Base-by-base conservation (phyloP, 1,140 invertebrate genomes). In the Drosophila paulistorum region DNA sequence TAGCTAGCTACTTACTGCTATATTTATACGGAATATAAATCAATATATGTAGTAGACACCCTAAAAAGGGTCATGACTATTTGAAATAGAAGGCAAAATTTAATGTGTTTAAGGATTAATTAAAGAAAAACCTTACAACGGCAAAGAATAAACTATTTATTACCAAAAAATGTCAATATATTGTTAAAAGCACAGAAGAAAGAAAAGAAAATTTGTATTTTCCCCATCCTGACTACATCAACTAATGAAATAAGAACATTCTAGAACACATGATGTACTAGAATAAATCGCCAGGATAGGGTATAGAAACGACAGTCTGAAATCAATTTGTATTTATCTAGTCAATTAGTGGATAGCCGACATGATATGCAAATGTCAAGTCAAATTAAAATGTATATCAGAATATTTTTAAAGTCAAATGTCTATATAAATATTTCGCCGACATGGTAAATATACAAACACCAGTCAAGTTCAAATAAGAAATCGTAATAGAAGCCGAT, bases 351-450 rank as follows among this genome's bases (percentile, higher is more conserved):
- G 48, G 42, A 5, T 69, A 55, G 60, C 57, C 11, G 11, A 13
- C 71, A 68, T 68, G 71, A 71, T 78, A 71, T 66, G 61, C 58
- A 74, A 66, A 81, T 65, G 14, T 14, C 26, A 65, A 61, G 65
- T 60, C 59, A 62, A 77, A 66, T 51, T 65, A 64, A 78, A 78
- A 75, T 68, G 77, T 80, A 67, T 68, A 68, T 54, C 74, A 77
- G 60, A 77, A 77, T 77, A 78, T 77, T 77, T 70, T 77, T 57
- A 77, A 30, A 77, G 71, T 77, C 41, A 77, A 77, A 72, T 62
- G 63, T 76, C 74, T 76, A 76, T 39, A 69, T 55, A 57, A 55
- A 76, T 69, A 37, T 35, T 60, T 64, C 68, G 41, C 67, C 33
- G 39, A 35, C 64, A 42, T 26, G 11, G 45, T 23, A 23, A 23